Conservation (phyloP, 2,113 vertebrate species). For the Hymenochirus boettgeri region DNA sequence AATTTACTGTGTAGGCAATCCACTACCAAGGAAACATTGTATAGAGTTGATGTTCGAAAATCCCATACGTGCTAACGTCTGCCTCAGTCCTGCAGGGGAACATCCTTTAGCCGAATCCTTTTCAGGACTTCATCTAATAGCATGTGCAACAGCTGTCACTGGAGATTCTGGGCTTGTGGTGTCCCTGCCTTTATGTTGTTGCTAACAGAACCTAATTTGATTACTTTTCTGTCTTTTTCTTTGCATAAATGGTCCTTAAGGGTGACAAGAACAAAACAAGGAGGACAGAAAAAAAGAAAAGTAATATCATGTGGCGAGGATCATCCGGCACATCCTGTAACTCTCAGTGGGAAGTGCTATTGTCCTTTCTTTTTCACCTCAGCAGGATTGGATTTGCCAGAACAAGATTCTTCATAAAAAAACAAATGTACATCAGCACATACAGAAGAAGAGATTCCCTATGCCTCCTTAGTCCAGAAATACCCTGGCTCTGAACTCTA, state of each 20-base stretch:
- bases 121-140: slow-evolving; percentile 57
- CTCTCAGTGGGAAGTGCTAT: slow-evolving; percentile 26
- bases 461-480: neutral
- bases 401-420: slow-evolving; percentile 22
- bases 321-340: slow-evolving; percentile 33
- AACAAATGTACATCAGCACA: slow-evolving; percentile 3
- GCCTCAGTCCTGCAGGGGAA: slow-evolving; percentile 35
- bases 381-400: slow-evolving; percentile 23
- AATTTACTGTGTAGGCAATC: neutral
- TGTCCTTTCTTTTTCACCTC: slow-evolving; percentile 23
- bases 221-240: slow-evolving; percentile 40
- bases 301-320: slow-evolving; percentile 16
- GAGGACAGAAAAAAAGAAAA: neutral
- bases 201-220: slow-evolving; percentile 55
- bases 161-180: slow-evolving; percentile 46
- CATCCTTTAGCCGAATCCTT: slow-evolving; percentile 51
- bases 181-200: slow-evolving; percentile 19
- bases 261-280: slow-evolving; percentile 43
- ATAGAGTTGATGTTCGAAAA: slow-evolving; percentile 27
- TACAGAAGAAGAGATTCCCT: slow-evolving; percentile 16
- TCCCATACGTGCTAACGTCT: slow-evolving; percentile 30
- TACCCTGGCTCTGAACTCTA: neutral
- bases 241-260: slow-evolving; percentile 5
- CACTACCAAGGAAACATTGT: slow-evolving; percentile 48
- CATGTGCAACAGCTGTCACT: slow-evolving; percentile 67